A percentile compares a stretch with the other conserved stretches of the same genome.
Evolutionary conservation across 92 coral and sea anemone species (phyloP).

Genomic region (Montipora capitata): DNA sequence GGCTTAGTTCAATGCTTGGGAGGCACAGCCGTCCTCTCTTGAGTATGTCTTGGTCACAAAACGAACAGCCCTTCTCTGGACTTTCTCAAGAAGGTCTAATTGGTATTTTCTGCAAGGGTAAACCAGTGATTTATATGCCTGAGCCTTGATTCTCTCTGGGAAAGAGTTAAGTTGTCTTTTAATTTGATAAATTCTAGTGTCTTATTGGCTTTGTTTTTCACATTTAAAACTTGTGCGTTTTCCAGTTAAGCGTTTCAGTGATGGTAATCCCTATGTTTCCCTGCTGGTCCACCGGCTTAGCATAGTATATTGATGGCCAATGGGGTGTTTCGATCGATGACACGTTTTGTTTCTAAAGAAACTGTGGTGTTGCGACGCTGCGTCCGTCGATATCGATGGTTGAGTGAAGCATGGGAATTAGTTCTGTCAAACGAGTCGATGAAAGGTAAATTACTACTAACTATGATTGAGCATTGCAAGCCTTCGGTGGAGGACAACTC

Average conservation of each 20-base stretch:
- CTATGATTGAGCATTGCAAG: too few relatives aligned
- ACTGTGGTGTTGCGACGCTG: too few relatives aligned
- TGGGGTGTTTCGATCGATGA: slow-evolving; percentile 34
- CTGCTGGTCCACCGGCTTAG: slow-evolving; percentile 28
- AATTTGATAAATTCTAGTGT: not conserved
- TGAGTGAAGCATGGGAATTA: too few relatives aligned
- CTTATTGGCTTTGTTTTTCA: too few relatives aligned
- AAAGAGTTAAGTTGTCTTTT: slow-evolving; percentile 1
- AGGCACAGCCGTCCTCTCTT: not conserved
- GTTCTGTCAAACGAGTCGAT: too few relatives aligned
- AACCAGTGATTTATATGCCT: too few relatives aligned
- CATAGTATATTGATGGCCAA: slow-evolving; percentile 46
- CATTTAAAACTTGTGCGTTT: too few relatives aligned
- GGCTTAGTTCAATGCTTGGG: not conserved
- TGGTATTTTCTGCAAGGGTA: not conserved
- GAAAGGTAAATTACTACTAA: too few relatives aligned
- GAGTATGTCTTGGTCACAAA: not conserved
- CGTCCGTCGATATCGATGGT: too few relatives aligned
- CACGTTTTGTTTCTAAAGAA: too few relatives aligned
- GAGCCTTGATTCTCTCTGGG: not conserved
- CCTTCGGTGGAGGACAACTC: too few relatives aligned
- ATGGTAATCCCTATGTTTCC: slow-evolving; percentile 41
- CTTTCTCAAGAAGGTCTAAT: not conserved
- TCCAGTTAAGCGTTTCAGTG: not conserved
- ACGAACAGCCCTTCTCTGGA: slow-evolving; percentile 1